Percentiles rank a stretch among this genome's conserved stretches.
Evolutionary conservation across 2,113 vertebrate species (phyloP).

Genomic region (Proteles cristata): DNA sequence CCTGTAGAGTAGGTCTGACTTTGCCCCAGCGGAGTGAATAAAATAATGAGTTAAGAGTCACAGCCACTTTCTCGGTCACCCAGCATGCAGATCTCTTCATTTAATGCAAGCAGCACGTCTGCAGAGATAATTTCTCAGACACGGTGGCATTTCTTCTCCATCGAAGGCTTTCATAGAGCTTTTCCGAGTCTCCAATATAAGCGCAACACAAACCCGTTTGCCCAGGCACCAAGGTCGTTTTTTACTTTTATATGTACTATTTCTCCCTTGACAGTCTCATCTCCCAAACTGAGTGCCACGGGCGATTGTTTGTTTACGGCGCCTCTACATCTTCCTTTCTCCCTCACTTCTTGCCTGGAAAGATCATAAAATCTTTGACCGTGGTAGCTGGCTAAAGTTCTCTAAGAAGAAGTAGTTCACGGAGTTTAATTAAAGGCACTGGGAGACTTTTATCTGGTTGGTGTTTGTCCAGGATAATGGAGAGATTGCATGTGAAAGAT

Average conservation of each 20-base stretch:
- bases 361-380: conserved; percentile 62
- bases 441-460: conserved; percentile 20
- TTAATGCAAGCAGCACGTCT: no score
- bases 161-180: background rate
- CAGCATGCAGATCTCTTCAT: background rate
- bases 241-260: conserved; percentile 38
- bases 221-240: background rate
- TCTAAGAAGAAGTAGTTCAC: background rate
- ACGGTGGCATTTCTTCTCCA: background rate
- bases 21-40: background rate
- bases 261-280: conserved; percentile 74
- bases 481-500: background rate
- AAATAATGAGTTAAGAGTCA: background rate
- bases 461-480: conserved; percentile 24
- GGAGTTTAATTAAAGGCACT: conserved; percentile 51
- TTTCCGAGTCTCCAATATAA: background rate
- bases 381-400: background rate
- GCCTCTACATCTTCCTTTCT: conserved; percentile 45
- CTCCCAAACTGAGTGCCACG: conserved; percentile 38
- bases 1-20: fast-evolving
- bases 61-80: background rate
- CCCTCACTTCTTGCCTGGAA: background rate
- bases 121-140: background rate
- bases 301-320: conserved; percentile 49
- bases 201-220: background rate